Evolutionary conservation across 2,113 vertebrate species (phyloP).

Genomic region (Speoplatyrhinus poulsoni): DNA sequence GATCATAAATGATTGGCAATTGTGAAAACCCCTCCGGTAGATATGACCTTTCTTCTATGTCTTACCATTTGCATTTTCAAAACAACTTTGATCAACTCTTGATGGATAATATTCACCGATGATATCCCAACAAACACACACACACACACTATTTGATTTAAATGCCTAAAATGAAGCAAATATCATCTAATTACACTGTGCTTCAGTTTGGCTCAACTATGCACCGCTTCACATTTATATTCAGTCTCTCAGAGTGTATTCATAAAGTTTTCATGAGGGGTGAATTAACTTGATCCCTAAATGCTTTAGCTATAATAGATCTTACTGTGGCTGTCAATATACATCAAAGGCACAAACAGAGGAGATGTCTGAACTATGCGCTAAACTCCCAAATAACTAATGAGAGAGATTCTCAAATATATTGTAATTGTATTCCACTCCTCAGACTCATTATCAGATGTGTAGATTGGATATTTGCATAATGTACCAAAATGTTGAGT

Average conservation of each 20-base stretch:
- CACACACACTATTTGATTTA: not conserved
- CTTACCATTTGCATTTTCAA: not conserved
- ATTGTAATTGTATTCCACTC: conserved; percentile 14
- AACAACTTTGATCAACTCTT: not conserved
- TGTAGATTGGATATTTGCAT: conserved; percentile 2
- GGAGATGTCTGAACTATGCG: conserved; percentile 34
- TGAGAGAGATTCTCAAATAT: conserved; percentile 21
- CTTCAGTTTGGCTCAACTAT: conserved; percentile 17
- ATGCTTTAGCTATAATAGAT: conserved; percentile 58
- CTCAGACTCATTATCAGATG: conserved; percentile 2
- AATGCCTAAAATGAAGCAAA: conserved; percentile 18
- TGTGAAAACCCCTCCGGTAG: not conserved
- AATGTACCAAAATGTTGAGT: conserved; percentile 4
- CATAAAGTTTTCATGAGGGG: conserved; percentile 71
- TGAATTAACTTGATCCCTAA: conserved; percentile 69
- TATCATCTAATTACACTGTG: conserved; percentile 14
- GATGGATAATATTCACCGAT: not conserved
- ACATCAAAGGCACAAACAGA: conserved; percentile 39
- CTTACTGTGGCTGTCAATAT: conserved; percentile 58
- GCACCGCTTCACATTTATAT: conserved; percentile 52
- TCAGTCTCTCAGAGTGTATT: conserved; percentile 50
- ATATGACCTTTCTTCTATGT: no score
- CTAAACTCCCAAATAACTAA: conserved; percentile 28
- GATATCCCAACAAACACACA: no score
- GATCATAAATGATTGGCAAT: not conserved